A percentile compares a stretch with the other conserved stretches of the same genome.
These are phyloP conservation scores for Scylla paramamosain DNA, from an alignment of 1,140 invertebrate species.

Conservation along the genomic window DNA sequence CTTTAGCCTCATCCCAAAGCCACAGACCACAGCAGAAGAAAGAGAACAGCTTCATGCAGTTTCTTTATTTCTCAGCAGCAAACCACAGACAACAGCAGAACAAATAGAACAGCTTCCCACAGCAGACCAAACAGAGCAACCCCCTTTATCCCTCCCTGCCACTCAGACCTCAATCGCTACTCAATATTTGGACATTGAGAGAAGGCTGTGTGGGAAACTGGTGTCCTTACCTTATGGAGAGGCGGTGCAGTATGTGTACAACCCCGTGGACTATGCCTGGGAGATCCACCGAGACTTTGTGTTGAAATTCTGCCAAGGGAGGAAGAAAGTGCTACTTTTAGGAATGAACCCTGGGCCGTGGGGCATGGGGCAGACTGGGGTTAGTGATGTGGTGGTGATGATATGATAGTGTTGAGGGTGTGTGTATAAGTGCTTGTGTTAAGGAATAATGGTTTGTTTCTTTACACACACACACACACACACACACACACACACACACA, in stretches of 20 bases:
- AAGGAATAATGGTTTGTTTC: not conserved
- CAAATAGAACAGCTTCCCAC: too few species aligned
- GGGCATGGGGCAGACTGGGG: slow-evolving; percentile 95
- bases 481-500: too few species aligned
- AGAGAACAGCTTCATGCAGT: too few species aligned
- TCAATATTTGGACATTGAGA: slow-evolving; percentile 51
- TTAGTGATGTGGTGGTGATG: slow-evolving; percentile 39
- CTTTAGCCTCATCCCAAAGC: too few species aligned
- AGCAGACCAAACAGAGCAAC: not conserved
- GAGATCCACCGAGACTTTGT: slow-evolving; percentile 87
- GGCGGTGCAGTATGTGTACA: slow-evolving; percentile 87
- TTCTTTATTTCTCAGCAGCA: too few species aligned
- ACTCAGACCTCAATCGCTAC: not conserved
- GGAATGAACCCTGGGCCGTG: slow-evolving; percentile 97
- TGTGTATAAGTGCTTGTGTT: not conserved
- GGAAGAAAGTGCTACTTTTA: slow-evolving; percentile 89
- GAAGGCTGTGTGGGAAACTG: slow-evolving; percentile 45
- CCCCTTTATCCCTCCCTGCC: not conserved
- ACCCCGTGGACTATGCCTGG: slow-evolving; percentile 91
- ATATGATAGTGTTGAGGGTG: not conserved
- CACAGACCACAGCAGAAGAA: too few species aligned
- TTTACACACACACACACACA: not conserved
- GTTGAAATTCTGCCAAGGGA: slow-evolving; percentile 84
- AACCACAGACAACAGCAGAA: not conserved
- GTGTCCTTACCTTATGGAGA: slow-evolving; percentile 78